A percentile compares a stretch with the other conserved stretches of the same genome.
These are phyloP conservation scores for Hecatera dysodea DNA, from an alignment of 2,888 invertebrate genomes.

Conservation along the genomic window DNA sequence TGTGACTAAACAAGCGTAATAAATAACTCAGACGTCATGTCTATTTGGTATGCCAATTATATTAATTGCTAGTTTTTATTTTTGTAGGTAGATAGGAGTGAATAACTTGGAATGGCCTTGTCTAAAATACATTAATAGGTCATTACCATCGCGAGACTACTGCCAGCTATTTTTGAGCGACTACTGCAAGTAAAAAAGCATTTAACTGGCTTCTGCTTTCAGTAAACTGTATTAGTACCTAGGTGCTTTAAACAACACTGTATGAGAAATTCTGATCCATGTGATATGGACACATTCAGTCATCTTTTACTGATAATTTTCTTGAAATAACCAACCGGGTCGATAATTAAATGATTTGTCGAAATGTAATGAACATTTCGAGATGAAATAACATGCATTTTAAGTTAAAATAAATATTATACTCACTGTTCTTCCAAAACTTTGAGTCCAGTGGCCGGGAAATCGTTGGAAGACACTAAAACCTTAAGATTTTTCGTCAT, in stretches of 20 bases:
- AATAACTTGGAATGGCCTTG: conserved; percentile 63
- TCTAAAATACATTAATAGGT: conserved; percentile 58
- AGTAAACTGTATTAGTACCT: not conserved
- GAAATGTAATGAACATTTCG: not conserved
- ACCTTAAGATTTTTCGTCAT: conserved; percentile 91
- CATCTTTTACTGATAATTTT: conserved; percentile 1
- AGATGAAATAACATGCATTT: not conserved
- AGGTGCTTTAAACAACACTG: conserved; percentile 2
- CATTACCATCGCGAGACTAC: conserved; percentile 50
- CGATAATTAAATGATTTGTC: not conserved
- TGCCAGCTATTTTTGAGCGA: conserved; percentile 33
- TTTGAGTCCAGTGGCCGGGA: conserved; percentile 92
- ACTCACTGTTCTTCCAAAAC: conserved; percentile 92
- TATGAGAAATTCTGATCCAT: conserved; percentile 10
- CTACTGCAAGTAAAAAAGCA: conserved; percentile 18
- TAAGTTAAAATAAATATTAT: conserved; percentile 9
- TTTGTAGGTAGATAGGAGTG: conserved; percentile 41
- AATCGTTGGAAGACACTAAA: conserved; percentile 93
- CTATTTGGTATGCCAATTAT: conserved; percentile 14
- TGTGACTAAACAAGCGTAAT: not conserved
- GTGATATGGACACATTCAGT: not conserved
- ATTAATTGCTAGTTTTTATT: conserved; percentile 25
- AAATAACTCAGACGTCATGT: not conserved
- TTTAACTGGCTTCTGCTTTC: conserved; percentile 28
- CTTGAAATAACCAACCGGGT: not conserved